Percentiles rank a stretch among this genome's conserved stretches.
These are phyloP conservation scores for Myioborus miniatus DNA, from an alignment of 2,797 vertebrate species.

Conservation along the genomic window DNA sequence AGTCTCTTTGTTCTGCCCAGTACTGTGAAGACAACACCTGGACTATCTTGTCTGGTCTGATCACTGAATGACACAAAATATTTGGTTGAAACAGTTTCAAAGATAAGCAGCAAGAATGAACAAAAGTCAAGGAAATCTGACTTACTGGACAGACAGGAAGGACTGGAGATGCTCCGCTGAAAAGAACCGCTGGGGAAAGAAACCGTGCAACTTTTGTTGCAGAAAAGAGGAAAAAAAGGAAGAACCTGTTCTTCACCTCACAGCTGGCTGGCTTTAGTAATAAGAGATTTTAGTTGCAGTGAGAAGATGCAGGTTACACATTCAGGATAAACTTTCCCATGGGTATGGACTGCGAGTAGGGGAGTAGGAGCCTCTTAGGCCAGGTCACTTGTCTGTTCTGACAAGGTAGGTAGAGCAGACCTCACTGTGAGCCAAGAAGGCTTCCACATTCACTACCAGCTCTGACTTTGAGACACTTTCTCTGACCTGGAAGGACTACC, in stretches of 20 bases:
- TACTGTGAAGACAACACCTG: background rate
- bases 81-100: background rate
- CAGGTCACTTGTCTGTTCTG: background rate
- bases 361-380: background rate
- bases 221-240: background rate
- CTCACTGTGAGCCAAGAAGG: background rate
- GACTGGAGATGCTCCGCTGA: background rate
- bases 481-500: background rate
- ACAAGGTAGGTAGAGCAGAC: background rate
- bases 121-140: background rate
- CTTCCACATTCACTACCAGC: background rate
- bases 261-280: background rate
- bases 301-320: background rate
- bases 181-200: background rate
- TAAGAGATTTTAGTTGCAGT: background rate
- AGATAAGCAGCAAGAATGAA: background rate
- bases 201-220: background rate
- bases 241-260: background rate
- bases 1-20: background rate
- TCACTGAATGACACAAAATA: background rate
- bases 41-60: background rate
- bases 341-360: background rate
- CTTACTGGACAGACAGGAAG: background rate
- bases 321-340: background rate
- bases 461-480: background rate